Conservation (phyloP, 2,113 vertebrate genomes). For the Myiagra hebetior region DNA sequence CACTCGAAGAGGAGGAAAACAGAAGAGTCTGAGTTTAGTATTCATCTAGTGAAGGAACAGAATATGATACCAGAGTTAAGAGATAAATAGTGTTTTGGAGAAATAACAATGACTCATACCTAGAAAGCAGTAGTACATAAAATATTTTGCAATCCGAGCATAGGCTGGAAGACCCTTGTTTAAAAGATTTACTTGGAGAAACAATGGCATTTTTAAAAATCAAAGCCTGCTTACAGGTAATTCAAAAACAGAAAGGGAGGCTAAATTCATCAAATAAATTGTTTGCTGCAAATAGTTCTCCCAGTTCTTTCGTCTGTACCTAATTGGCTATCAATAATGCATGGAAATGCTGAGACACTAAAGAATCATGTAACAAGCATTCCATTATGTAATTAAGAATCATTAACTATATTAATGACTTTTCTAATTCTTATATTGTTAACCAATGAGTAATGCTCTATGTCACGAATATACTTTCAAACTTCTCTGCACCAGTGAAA, state of each 20-base stretch:
- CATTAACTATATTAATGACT: conserved; percentile 62
- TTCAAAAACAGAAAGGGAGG: conserved; percentile 9
- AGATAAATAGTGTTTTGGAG: background rate
- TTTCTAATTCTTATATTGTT: conserved; percentile 61
- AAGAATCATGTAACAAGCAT: conserved; percentile 58
- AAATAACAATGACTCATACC: background rate
- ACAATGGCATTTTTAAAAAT: conserved; percentile 23
- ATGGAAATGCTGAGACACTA: conserved; percentile 49
- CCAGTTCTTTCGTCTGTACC: conserved; percentile 19
- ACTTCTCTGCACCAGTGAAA: background rate
- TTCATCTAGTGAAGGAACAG: background rate
- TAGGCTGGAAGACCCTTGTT: background rate
- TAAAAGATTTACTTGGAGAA: conserved; percentile 14
- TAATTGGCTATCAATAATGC: conserved; percentile 65
- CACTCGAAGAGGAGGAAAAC: background rate
- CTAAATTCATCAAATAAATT: conserved; percentile 60
- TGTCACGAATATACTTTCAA: conserved; percentile 29
- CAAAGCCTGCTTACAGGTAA: conserved; percentile 10
- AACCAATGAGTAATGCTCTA: conserved; percentile 19
- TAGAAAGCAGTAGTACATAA: background rate
- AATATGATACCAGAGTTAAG: background rate
- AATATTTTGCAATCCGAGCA: background rate
- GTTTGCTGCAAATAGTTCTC: conserved; percentile 51
- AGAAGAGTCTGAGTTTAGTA: background rate
- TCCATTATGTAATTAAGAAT: conserved; percentile 65